phyloP scores from a whole-genome alignment of 2,797 vertebrate species.

The Premnoplex brunnescens region DNA sequence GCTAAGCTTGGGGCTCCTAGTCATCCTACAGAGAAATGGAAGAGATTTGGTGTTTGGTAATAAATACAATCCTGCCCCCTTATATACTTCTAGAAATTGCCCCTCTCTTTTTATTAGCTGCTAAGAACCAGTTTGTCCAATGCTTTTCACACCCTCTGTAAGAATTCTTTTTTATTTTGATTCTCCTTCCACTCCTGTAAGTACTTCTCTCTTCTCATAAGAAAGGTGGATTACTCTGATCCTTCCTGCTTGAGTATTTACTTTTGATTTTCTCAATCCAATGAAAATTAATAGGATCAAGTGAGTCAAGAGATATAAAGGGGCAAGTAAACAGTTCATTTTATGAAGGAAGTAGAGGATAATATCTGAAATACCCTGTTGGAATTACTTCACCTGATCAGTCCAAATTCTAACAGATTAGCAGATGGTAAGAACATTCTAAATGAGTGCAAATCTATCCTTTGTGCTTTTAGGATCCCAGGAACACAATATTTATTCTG shows the following conservation, averaged over 20 bases:
- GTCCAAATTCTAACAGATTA: slow-evolving; percentile 16
- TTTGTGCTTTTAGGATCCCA: background rate
- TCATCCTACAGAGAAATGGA: background rate
- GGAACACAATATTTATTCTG: background rate
- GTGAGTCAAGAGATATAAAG: background rate
- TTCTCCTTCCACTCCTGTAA: background rate
- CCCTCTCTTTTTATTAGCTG: background rate
- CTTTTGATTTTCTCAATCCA: background rate
- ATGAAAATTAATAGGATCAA: background rate
- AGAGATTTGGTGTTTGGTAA: background rate
- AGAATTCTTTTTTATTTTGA: background rate
- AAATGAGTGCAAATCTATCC: background rate
- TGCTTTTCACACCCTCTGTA: background rate
- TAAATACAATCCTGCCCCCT: background rate
- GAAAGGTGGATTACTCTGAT: background rate
- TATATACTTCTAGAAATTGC: background rate
- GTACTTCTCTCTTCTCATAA: background rate
- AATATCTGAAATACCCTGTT: background rate
- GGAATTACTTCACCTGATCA: background rate
- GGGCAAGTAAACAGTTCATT: background rate
- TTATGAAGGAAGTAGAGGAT: background rate
- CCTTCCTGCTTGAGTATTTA: background rate
- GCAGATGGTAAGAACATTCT: background rate
- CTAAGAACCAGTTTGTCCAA: background rate
- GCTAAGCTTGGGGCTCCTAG: background rate